phyloP scores from a whole-genome alignment of 2,113 vertebrate species.

The Semnornis frantzii region DNA sequence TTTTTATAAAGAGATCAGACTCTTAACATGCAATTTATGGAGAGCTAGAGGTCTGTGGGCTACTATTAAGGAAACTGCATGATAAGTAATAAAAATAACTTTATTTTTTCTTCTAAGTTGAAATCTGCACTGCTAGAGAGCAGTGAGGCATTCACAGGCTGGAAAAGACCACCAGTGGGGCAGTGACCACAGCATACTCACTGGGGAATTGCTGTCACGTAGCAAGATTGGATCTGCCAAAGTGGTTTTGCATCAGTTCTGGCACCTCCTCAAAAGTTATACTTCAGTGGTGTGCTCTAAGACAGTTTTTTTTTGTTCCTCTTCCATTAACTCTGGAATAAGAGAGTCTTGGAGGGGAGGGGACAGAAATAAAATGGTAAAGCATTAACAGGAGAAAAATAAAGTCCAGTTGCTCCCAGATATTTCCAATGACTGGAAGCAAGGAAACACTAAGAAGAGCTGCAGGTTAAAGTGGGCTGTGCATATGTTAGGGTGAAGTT shows the following conservation, averaged over 20 bases:
- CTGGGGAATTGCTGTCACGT: background rate
- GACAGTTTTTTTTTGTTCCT: background rate
- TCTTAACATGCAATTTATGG: accelerated
- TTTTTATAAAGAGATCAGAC: background rate
- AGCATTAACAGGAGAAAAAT: constrained; percentile 17
- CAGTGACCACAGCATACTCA: background rate
- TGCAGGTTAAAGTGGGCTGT: background rate
- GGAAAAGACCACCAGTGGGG: background rate
- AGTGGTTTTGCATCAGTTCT: background rate
- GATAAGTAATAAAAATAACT: background rate
- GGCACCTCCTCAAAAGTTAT: background rate
- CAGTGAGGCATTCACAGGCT: background rate
- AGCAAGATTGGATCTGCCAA: background rate
- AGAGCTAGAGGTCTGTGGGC: background rate
- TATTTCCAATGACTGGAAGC: constrained; percentile 22
- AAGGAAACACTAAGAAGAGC: background rate
- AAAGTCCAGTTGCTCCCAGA: background rate
- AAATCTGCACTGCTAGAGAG: background rate
- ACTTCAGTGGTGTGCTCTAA: background rate
- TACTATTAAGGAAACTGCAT: background rate
- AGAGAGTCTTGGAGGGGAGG: background rate
- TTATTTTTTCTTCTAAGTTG: background rate
- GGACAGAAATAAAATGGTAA: constrained; percentile 7
- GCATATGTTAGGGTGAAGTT: background rate
- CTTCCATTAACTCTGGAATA: background rate